Percentiles rank a stretch among this genome's conserved stretches.
Conservation (phyloP, 2,113 vertebrate species). For the Macroglossus sobrinus region DNA sequence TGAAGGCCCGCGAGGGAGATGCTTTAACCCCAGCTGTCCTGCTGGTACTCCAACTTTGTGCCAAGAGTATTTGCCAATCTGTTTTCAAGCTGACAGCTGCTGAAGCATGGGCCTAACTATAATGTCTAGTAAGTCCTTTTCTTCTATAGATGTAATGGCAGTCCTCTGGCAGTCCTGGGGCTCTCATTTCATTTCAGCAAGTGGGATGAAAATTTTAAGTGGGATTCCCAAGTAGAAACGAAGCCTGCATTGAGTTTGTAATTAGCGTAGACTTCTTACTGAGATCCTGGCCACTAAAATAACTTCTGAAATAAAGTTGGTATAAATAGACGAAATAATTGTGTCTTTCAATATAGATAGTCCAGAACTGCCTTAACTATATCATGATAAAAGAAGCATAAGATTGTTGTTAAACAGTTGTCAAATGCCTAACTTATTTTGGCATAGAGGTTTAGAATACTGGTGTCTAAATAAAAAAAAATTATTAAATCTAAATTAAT, state of each 20-base stretch:
- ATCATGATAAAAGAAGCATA: not conserved
- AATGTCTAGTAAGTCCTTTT: not conserved
- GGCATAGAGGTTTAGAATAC: not conserved
- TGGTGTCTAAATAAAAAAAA: not conserved
- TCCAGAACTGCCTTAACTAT: not conserved
- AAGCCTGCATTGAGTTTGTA: not conserved
- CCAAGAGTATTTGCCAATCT: not conserved
- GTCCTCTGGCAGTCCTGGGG: not conserved
- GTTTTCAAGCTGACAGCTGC: not conserved
- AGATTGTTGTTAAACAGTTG: not conserved
- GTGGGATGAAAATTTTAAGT: not conserved
- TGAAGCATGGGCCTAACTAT: rapidly evolving
- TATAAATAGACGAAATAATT: not conserved
- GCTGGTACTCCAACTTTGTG: not conserved
- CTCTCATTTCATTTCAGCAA: not conserved
- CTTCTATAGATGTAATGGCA: not conserved
- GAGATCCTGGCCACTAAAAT: not conserved
- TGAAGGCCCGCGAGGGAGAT: rapidly evolving
- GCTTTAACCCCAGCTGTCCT: not conserved
- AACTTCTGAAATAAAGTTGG: not conserved
- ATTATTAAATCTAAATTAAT: not conserved
- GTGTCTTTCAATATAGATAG: not conserved
- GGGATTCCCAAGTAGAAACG: not conserved
- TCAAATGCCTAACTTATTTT: not conserved
- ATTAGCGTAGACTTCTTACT: not conserved